phyloP scores from a whole-genome alignment of 1,140 invertebrate species.

The Oncopeltus fasciatus region DNA sequence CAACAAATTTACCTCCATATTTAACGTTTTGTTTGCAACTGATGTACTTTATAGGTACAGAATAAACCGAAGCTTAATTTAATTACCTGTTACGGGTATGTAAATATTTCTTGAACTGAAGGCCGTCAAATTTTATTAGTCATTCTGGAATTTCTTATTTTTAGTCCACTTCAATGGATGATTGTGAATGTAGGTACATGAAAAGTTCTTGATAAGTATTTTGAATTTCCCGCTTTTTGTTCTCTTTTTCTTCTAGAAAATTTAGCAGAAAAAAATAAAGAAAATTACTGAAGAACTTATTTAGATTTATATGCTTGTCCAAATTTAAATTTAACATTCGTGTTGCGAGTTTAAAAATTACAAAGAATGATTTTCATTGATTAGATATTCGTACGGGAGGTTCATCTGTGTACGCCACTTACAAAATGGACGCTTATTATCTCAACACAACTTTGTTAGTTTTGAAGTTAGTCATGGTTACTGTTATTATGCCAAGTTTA shows the following conservation, averaged over 20 bases:
- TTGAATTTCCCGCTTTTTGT: neutral
- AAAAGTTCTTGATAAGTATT: too few species aligned
- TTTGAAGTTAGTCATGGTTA: neutral
- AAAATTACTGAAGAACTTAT: neutral
- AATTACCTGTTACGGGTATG: too few species aligned
- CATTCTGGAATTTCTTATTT: too few species aligned
- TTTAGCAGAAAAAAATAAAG: neutral
- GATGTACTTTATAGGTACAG: too few species aligned
- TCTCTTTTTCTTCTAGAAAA: neutral
- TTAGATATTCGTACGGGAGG: conserved; percentile 6
- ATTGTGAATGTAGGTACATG: too few species aligned
- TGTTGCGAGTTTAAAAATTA: too few species aligned
- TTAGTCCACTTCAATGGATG: too few species aligned
- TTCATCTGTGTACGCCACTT: neutral
- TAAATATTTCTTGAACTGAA: too few species aligned
- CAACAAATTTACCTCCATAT: too few species aligned
- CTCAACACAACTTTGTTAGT: neutral
- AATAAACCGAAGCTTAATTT: too few species aligned
- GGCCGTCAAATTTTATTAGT: too few species aligned
- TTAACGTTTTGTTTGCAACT: too few species aligned
- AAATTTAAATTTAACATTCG: neutral
- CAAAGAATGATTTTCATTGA: neutral
- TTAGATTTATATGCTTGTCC: neutral
- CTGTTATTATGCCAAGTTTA: neutral
- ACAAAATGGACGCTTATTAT: conserved; percentile 6